Percentiles rank a stretch among this genome's conserved stretches.
Conservation (phyloP, 2,888 invertebrate genomes). For the Parnassius mnemosyne region DNA sequence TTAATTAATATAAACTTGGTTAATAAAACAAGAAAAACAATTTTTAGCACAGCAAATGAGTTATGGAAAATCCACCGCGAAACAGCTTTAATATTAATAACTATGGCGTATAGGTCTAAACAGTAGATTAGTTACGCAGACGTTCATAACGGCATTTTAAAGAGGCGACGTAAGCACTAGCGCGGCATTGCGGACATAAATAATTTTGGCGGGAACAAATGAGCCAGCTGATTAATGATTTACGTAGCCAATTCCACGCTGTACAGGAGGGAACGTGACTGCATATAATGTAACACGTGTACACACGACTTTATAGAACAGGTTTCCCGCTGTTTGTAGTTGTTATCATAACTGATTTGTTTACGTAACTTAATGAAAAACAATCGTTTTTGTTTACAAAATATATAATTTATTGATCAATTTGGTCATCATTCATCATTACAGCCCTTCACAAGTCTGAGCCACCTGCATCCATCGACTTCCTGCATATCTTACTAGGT, state of each 20-base stretch:
- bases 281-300: slow-evolving; percentile 28
- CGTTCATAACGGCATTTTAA: slow-evolving; percentile 62
- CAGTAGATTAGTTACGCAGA: slow-evolving; percentile 40
- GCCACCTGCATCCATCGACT: too few species aligned
- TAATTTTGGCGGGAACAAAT: slow-evolving; percentile 77
- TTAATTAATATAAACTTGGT: too few species aligned
- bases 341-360: slow-evolving; percentile 13
- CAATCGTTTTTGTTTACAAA: slow-evolving; percentile 5
- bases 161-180: slow-evolving; percentile 59
- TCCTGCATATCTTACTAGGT: too few species aligned
- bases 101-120: slow-evolving; percentile 8
- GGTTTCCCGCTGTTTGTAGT: background rate
- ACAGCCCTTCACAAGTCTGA: too few species aligned
- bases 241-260: slow-evolving; percentile 69
- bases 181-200: slow-evolving; percentile 58
- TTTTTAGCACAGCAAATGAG: background rate
- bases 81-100: slow-evolving; percentile 10
- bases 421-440: too few species aligned
- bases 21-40: too few species aligned
- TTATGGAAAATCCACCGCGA: slow-evolving; percentile 6
- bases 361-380: background rate
- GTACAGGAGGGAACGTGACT: slow-evolving; percentile 45
- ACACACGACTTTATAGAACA: slow-evolving; percentile 18
- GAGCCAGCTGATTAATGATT: slow-evolving; percentile 78
- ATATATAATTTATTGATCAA: background rate